phyloP scores from a whole-genome alignment of 30 jellyfish, hydroid and myxozoan genomes.

The Mastigias papua region DNA sequence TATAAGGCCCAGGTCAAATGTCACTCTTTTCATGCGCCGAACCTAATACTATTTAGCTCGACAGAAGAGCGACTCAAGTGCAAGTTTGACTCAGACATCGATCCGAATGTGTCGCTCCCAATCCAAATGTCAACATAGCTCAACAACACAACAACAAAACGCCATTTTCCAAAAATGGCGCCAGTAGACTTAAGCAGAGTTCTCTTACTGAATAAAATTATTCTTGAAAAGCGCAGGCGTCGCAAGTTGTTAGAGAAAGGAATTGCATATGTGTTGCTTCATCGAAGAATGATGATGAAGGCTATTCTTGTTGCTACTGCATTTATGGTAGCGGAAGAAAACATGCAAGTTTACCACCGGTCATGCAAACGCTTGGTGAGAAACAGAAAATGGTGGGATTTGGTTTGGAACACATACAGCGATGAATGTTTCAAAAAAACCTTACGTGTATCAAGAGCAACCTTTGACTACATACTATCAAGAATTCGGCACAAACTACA shows the following conservation, averaged over 20 bases:
- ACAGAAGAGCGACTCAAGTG: constrained; percentile 72
- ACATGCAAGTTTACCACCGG: constrained; percentile 1
- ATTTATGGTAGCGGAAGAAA: constrained; percentile 3
- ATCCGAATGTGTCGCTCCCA: constrained; percentile 10
- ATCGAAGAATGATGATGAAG: constrained; percentile 16
- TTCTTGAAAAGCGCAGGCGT: constrained; percentile 53
- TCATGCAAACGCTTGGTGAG: constrained; percentile 69
- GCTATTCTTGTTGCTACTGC: constrained; percentile 19
- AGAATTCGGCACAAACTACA: too few species aligned
- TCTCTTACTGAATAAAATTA: constrained; percentile 44
- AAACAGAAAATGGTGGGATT: constrained; percentile 76
- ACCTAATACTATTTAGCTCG: constrained; percentile 48
- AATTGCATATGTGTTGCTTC: constrained; percentile 21
- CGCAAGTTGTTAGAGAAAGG: constrained; percentile 50
- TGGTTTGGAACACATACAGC: constrained; percentile 62
- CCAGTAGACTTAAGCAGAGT: constrained; percentile 18
- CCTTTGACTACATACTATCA: constrained; percentile 55
- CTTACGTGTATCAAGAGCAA: constrained; percentile 47
- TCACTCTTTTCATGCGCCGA: constrained; percentile 80
- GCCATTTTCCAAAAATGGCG: not conserved
- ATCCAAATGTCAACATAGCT: not conserved
- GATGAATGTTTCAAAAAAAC: constrained; percentile 63
- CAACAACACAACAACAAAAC: not conserved
- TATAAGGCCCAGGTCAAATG: constrained; percentile 71
- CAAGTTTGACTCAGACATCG: constrained; percentile 69